Conservation (phyloP, 2,888 invertebrate genomes). For the Agrotis ipsilon region DNA sequence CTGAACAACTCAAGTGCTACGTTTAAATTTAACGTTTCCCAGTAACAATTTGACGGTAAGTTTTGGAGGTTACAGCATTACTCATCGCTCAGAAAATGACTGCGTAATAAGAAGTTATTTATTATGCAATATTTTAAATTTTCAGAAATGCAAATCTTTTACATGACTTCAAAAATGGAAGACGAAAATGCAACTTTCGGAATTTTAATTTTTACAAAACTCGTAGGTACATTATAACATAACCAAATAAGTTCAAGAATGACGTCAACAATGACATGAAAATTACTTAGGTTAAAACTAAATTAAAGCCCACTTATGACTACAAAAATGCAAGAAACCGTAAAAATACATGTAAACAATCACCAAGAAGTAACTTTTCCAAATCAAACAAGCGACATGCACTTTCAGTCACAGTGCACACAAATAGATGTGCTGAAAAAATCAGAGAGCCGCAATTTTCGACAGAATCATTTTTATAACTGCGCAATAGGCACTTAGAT, state of each 20-base stretch:
- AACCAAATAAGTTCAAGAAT: not conserved
- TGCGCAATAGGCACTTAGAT: constrained; percentile 66
- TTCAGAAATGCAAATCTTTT: constrained; percentile 25
- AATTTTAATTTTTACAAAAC: constrained; percentile 6
- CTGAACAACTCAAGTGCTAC: not conserved
- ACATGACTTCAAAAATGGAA: constrained; percentile 2
- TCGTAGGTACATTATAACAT: too few relatives aligned
- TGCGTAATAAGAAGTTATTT: constrained; percentile 33
- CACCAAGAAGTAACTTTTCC: constrained; percentile 30
- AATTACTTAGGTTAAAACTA: constrained; percentile 9
- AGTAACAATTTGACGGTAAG: constrained; percentile 22
- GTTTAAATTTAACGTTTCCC: constrained; percentile 23
- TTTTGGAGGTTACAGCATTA: constrained; percentile 52
- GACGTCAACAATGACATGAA: not conserved
- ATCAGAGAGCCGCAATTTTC: constrained; percentile 47
- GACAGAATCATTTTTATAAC: constrained; percentile 57
- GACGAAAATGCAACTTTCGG: not conserved
- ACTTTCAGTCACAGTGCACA: constrained; percentile 50
- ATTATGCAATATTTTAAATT: constrained; percentile 44
- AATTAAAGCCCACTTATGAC: constrained; percentile 3
- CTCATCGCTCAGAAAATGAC: constrained; percentile 47
- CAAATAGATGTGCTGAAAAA: constrained; percentile 54
- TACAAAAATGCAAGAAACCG: not conserved
- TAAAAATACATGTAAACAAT: not conserved
- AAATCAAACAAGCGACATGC: constrained; percentile 41